These are phyloP conservation scores for Eucidaris tribuloides DNA, from an alignment of 35 echinoderm and acorn worm genomes.

Conservation along the genomic window DNA sequence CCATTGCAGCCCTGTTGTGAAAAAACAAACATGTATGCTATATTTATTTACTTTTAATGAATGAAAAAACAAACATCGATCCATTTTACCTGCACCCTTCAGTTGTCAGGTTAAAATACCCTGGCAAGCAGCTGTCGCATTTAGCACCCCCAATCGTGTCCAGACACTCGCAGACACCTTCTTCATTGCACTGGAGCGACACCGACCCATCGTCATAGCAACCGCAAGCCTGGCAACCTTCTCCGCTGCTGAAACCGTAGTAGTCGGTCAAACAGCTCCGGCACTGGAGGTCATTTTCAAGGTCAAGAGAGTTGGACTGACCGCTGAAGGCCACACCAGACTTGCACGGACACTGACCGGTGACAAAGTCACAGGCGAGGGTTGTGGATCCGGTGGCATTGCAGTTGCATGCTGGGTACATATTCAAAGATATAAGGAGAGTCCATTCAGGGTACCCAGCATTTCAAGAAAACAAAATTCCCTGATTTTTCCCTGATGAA, in stretches of 20 bases:
- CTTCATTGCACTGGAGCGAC: constrained; percentile 54
- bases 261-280: constrained; percentile 51
- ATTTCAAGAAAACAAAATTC: too few species aligned
- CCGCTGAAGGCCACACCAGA: constrained; percentile 55
- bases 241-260: constrained; percentile 25
- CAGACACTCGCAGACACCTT: constrained; percentile 71
- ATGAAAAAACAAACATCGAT: too few species aligned
- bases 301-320: constrained; percentile 20
- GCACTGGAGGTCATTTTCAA: constrained; percentile 39
- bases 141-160: constrained; percentile 60
- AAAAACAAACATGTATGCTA: too few species aligned
- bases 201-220: constrained; percentile 55
- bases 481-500: too few species aligned
- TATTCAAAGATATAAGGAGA: too few species aligned
- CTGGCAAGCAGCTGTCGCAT: constrained; percentile 65
- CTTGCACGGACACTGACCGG: constrained; percentile 92
- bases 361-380: constrained; percentile 78
- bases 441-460: too few species aligned
- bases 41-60: too few species aligned
- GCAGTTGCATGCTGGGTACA: constrained; percentile 76
- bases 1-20: too few species aligned
- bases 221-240: constrained; percentile 60
- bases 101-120: constrained; percentile 64
- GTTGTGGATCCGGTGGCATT: constrained; percentile 27
- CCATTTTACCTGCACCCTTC: constrained; percentile 82